phyloP scores from a whole-genome alignment of 30 jellyfish, hydroid and myxozoan species.

The Hydractinia echinata region DNA sequence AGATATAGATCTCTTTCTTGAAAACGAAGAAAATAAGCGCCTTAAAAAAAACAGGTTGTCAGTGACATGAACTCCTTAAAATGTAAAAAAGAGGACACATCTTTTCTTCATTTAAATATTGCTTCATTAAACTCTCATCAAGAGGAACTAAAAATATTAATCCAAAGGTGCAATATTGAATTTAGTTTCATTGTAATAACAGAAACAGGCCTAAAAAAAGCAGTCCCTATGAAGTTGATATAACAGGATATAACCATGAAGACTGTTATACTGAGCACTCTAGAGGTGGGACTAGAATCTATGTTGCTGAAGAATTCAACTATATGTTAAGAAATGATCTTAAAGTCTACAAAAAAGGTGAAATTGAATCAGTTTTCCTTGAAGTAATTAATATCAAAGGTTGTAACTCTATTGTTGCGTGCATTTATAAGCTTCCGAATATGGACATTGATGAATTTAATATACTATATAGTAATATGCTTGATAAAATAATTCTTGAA shows the following conservation, averaged over 20 bases:
- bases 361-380: neutral
- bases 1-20: slow-evolving; percentile 2
- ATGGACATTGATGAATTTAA: slow-evolving; percentile 3
- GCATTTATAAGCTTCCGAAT: neutral
- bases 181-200: neutral
- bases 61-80: neutral
- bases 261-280: neutral
- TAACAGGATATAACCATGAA: neutral
- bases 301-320: neutral
- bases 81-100: neutral
- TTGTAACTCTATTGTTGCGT: neutral
- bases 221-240: neutral
- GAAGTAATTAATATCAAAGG: neutral
- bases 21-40: neutral
- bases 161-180: neutral
- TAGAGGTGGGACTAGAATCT: neutral
- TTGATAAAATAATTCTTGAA: neutral
- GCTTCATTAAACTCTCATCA: neutral
- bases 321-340: neutral
- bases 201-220: neutral
- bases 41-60: neutral
- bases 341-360: neutral
- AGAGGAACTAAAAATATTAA: neutral
- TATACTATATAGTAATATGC: too few relatives aligned
- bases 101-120: neutral